Evolutionary conservation across 2,888 invertebrate species (phyloP).

Genomic region (Agrochola macilenta): DNA sequence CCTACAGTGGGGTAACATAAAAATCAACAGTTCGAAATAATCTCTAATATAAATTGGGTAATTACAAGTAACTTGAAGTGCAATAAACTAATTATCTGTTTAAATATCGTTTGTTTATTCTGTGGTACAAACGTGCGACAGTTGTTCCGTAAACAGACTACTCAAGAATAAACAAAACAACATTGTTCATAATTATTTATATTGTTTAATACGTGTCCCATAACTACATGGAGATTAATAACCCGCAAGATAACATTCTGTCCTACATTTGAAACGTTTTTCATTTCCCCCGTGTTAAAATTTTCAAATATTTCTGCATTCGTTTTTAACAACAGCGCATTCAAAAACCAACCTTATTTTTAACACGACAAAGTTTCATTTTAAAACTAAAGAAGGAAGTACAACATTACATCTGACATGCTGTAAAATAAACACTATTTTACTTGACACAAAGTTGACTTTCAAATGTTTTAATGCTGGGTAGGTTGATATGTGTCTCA

Average conservation of each 20-base stretch:
- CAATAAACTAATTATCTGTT: neutral
- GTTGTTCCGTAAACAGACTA: neutral
- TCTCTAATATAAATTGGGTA: too few species aligned
- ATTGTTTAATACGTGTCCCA: slow-evolving; percentile 58
- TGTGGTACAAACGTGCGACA: neutral
- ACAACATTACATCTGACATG: slow-evolving; percentile 15
- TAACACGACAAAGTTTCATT: slow-evolving; percentile 15
- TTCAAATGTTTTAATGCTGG: slow-evolving; percentile 26
- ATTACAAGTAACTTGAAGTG: too few species aligned
- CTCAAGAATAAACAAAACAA: slow-evolving; percentile 4
- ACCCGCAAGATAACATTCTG: slow-evolving; percentile 52
- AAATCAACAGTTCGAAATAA: too few species aligned
- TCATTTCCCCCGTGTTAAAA: slow-evolving; percentile 66
- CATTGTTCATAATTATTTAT: slow-evolving; percentile 29
- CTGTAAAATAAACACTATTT: slow-evolving; percentile 40
- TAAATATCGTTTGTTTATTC: neutral
- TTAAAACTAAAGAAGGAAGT: slow-evolving; percentile 23
- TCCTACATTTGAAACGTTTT: slow-evolving; percentile 61
- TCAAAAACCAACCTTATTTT: slow-evolving; percentile 28
- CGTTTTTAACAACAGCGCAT: slow-evolving; percentile 32
- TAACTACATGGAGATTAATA: slow-evolving; percentile 63
- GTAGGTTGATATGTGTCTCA: slow-evolving; percentile 63
- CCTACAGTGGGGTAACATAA: too few species aligned
- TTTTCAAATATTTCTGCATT: slow-evolving; percentile 65
- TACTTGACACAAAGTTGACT: slow-evolving; percentile 40